These are phyloP conservation scores for Microtus ochrogaster DNA, from an alignment of 2,113 vertebrate species.

Conservation along the genomic window DNA sequence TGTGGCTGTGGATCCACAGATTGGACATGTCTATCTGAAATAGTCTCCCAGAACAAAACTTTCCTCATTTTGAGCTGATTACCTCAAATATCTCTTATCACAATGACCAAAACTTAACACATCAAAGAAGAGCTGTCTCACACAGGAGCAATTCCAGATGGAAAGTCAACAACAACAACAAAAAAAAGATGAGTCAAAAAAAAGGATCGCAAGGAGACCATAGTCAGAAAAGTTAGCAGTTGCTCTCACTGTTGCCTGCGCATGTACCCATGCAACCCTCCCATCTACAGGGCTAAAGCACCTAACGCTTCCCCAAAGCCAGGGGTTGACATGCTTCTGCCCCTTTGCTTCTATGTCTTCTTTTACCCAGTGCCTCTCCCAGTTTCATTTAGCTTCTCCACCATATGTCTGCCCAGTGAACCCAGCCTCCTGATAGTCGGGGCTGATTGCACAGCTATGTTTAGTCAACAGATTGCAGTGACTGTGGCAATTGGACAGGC, in stretches of 20 bases:
- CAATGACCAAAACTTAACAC: background rate
- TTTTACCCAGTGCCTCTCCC: background rate
- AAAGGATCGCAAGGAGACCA: background rate
- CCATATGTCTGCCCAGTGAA: background rate
- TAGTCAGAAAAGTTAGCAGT: background rate
- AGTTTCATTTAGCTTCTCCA: background rate
- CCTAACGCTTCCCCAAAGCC: background rate
- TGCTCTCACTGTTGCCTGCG: background rate
- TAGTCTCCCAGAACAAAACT: background rate
- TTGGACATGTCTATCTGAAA: background rate
- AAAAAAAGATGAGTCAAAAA: background rate
- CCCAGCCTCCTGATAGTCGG: background rate
- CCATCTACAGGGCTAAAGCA: background rate
- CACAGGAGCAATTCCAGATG: background rate
- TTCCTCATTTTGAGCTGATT: background rate
- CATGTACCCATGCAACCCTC: background rate
- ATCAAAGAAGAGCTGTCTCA: slow-evolving; percentile 22
- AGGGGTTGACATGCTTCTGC: background rate
- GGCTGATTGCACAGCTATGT: background rate
- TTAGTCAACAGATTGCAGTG: background rate
- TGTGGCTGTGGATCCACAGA: background rate
- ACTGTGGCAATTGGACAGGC: background rate
- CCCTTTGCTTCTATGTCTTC: slow-evolving; percentile 19
- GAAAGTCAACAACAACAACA: background rate
- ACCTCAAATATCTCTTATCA: background rate